Evolutionary conservation across 2,113 vertebrate species (phyloP), one percentile per base, ranked within the genome.

Genomic region (Pedionomus torquatus): DNA sequence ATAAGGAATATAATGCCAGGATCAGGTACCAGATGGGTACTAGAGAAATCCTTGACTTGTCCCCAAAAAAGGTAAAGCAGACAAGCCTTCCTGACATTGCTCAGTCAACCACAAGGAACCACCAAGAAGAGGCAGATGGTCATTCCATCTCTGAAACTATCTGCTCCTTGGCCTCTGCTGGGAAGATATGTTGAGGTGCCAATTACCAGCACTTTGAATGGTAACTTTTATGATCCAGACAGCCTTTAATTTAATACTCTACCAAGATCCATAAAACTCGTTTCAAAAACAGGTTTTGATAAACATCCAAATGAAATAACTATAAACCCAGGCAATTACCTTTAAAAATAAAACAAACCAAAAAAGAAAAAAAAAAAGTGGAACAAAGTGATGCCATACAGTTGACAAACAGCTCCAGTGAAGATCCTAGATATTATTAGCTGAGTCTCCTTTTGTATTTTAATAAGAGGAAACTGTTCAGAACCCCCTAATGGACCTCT

Each of bases 71-170:
- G 69, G 83, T 91, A 93, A 92, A 95, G 77, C 89, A 95, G 91
- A 97, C 52, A 66, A 96, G 95, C 91, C 85, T 89, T 91, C 81
- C 91, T 95, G 89, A 92, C 77, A 96, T 93, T 95, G 96, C 77
- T 95, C 95, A 95, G 81, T 87, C 96, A 93, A 85, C 95, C 89
- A 46, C 82, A 81, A 91, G 89, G 49, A 95, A n/a, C 91, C 94
- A 95, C 91, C 92, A 95, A 95, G 94, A 96, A 89, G 87, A 97
- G 94, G 91, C 97, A 97, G 95, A 97, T 94, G 95, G 93, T 91
- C 95, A 77, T 77, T 68, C 66, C 91, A 74, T 80, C 81, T 83
- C 89, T 76, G 75, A 89, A 93, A 51, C 83, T 91, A 69, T 61
- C 91, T 70, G 78, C 44, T 85, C 89, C 91, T 91, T 61, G 97